Base-by-base conservation (phyloP, 2,888 invertebrate species). In the Minunthozetes semirufus region DNA sequence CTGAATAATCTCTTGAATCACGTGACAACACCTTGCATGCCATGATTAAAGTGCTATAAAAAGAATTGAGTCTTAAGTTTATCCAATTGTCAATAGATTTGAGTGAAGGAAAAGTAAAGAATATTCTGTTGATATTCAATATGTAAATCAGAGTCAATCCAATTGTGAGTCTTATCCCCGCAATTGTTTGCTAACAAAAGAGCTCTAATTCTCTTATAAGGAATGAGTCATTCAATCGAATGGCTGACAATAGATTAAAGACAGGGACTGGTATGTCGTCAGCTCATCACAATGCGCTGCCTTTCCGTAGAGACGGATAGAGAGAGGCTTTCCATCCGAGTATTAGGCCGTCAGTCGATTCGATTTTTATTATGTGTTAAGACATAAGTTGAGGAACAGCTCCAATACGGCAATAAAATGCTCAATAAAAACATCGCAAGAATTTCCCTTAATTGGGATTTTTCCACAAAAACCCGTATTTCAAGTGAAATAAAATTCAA, bases 221-320 rank as follows among this genome's bases (percentile, higher is more conserved):
- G n/a, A 50, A 50, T 59, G 19, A 59, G 17, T 59, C 59, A 63
- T 63, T 63, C 63, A 63, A 63, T 63, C 25, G 33, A 56, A 56
- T 56, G 63, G 53, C 17, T 33, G 27, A 19, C 9, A 63, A 63
- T 29, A 63, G 63, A 63, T 63, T 63, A 63, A 56, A 56, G 22
- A 25, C 17, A 50, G 50, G 3, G n/a, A 17, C 50, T 17, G 50
- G 19, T 22, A 19, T 25, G 25, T 25, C 9, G 25, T 19, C 8
- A 22, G 42, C 42, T 11, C 42, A 9, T 33, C 33, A 42, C 42
- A 42, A 42, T 42, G 42, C 33, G 5, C 33, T 33, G 33, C 13
- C 42, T 13, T 56, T 19, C 25, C 56, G 25, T 56, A 56, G 25
- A 56, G 25, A 2, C 22, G 19, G 13, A 56, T 25, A 25, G 56